Base-by-base conservation (phyloP, 2,113 vertebrate genomes). In the Tetrao urogallus region DNA sequence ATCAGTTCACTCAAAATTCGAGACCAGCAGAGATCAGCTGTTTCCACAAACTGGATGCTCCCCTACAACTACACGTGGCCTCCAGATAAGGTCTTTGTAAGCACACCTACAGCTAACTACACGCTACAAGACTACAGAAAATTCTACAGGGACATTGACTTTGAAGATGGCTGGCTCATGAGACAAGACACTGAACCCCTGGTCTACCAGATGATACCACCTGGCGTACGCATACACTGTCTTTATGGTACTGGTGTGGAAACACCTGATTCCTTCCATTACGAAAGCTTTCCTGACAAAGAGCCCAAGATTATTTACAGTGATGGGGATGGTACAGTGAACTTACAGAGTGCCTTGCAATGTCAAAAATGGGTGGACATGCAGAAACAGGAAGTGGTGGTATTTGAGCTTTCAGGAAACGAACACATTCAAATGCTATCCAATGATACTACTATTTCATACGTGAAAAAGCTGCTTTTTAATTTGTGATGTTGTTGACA, bases 281-380 rank as follows among this genome's bases (percentile, higher is more conserved):
- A 99, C 2, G 98, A 98, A 0, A 97, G 86, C 72, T 99, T 99
- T 83, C 99, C 99, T 1, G 98, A 99, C 66, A 97, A 85, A 4
- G 99, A 99, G 19, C 99, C 99, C n/a, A 97, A 93, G 30, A 98
- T 99, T 67, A 43, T 92, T 69, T 95, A 95, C 42, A 98, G 99
- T 0, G 97, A 99, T 2, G 99, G 99, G 0, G 99, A 99, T 0
- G 99, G 99, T 4, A 99, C 99, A 1, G 99, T 99, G n/a, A 99
- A 99, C 97, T 84, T 99, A 67, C 86, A 94, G 81, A 99, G 99
- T 83, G 98, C 98, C 86, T 86, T 98, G 72, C 98, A 99, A 13
- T 99, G 99, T 88, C 95, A 78, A 12, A 97, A 97, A 60, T 99
- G 99, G 99, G 84, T 64, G 6, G 89, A 91, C 22, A 90, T 18